phyloP scores from a whole-genome alignment of 2,797 vertebrate genomes.

The Buceros bicornis region DNA sequence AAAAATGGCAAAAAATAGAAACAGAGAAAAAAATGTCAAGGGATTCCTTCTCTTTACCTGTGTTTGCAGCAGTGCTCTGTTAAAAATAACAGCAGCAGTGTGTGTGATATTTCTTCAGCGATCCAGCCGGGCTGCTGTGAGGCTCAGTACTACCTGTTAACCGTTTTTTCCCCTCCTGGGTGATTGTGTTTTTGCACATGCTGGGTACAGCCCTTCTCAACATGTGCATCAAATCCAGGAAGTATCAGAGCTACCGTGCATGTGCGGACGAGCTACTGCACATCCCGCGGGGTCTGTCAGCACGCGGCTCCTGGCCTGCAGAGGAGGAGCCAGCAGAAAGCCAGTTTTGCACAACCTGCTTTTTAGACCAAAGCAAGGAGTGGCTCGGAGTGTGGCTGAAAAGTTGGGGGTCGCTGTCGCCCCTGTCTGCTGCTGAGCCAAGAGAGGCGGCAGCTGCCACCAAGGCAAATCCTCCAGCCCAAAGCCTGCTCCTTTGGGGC shows the following conservation, averaged over 20 bases:
- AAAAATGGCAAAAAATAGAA: neutral
- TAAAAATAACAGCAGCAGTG: neutral
- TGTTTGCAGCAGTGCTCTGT: neutral
- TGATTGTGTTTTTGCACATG: neutral
- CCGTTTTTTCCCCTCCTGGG: neutral
- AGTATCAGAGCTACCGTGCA: neutral
- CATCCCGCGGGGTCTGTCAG: neutral
- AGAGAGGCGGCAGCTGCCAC: neutral
- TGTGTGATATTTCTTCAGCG: neutral
- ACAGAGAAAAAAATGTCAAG: rapidly evolving
- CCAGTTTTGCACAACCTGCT: neutral
- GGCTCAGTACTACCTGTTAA: neutral
- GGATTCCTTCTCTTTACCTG: neutral
- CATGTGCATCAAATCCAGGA: conserved; percentile 52
- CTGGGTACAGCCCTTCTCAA: conserved; percentile 27
- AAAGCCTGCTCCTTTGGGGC: neutral
- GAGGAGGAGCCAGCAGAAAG: neutral
- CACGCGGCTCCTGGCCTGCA: neutral
- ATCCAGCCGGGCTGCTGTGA: neutral
- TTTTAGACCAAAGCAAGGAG: neutral
- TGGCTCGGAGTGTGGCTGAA: rapidly evolving
- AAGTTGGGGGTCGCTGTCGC: rapidly evolving
- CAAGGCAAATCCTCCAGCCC: rapidly evolving
- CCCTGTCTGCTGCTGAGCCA: neutral
- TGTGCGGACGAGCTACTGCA: conserved; percentile 27